phyloP scores from a whole-genome alignment of 2,888 invertebrate genomes.

The Sinodicranocentrus sp. region DNA sequence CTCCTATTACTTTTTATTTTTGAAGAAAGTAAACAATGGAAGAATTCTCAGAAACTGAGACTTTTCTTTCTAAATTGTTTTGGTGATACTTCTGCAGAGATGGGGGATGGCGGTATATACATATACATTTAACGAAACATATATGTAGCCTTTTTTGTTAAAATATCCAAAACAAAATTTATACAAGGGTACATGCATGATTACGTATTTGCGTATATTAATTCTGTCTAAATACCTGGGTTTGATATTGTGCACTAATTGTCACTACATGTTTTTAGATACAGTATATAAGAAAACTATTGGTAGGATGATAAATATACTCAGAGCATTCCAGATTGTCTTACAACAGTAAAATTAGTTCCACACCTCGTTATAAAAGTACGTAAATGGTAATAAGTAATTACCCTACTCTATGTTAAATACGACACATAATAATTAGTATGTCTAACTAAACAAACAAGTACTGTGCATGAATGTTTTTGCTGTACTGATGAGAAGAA shows the following conservation, averaged over 20 bases:
- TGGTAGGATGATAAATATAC: slow-evolving; percentile 67
- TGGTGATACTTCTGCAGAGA: slow-evolving; percentile 10
- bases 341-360: slow-evolving; percentile 64
- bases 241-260: slow-evolving; percentile 61
- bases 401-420: slow-evolving; percentile 25
- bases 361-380: slow-evolving; percentile 52
- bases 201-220: slow-evolving; percentile 26
- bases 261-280: neutral
- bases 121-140: slow-evolving; percentile 13
- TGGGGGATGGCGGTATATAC: slow-evolving; percentile 9
- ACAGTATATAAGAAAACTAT: slow-evolving; percentile 20
- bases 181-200: slow-evolving; percentile 8
- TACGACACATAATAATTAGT: neutral
- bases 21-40: no score
- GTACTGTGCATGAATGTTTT: slow-evolving; percentile 65
- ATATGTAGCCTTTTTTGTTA: slow-evolving; percentile 4
- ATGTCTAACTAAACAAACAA: slow-evolving; percentile 6
- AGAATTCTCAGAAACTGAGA: neutral
- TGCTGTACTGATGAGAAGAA: slow-evolving; percentile 65
- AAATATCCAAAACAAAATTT: neutral
- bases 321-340: slow-evolving; percentile 71
- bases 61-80: slow-evolving; percentile 13
- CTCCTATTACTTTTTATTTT: no score
- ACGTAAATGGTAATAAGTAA: slow-evolving; percentile 38
- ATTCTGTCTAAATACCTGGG: slow-evolving; percentile 60